Percentiles rank a stretch among this genome's conserved stretches.
These are phyloP conservation scores for Halyomorpha halys DNA, from an alignment of 1,140 invertebrate species.

Conservation along the genomic window DNA sequence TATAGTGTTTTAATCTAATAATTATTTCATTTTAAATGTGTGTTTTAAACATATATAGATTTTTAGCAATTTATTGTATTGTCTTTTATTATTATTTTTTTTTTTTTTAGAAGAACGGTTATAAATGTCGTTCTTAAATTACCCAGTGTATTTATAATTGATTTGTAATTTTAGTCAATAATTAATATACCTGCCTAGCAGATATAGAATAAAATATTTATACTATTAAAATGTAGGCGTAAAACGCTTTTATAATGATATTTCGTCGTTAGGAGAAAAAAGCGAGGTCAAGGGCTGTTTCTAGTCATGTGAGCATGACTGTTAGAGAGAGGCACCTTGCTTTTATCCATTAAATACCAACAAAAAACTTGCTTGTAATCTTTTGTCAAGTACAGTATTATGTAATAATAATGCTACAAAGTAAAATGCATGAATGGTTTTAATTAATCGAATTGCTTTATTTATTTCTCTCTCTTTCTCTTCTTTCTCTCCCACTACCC, in stretches of 20 bases:
- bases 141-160: constrained; percentile 26
- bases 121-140: constrained; percentile 12
- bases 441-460: constrained; percentile 32
- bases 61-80: constrained; percentile 26
- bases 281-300: constrained; percentile 16
- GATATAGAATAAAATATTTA: constrained; percentile 18
- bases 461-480: constrained; percentile 29
- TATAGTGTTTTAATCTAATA: constrained; percentile 28
- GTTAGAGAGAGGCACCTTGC: constrained; percentile 20
- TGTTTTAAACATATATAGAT: constrained; percentile 25
- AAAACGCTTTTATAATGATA: constrained; percentile 28
- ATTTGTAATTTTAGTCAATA: constrained; percentile 21
- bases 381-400: constrained; percentile 31
- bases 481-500: constrained; percentile 22
- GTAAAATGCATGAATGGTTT: constrained; percentile 33
- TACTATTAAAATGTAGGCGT: constrained; percentile 26
- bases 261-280: constrained; percentile 16
- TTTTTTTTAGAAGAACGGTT: constrained; percentile 17
- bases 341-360: constrained; percentile 21
- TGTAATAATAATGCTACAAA: constrained; percentile 33
- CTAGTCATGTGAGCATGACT: constrained; percentile 18
- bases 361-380: constrained; percentile 29
- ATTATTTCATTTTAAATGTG: constrained; percentile 26
- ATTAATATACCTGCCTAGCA: constrained; percentile 26
- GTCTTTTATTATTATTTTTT: constrained; percentile 20